Evolutionary conservation across 2,888 invertebrate genomes (phyloP).

Genomic region (Trypoxylon attenuatum): DNA sequence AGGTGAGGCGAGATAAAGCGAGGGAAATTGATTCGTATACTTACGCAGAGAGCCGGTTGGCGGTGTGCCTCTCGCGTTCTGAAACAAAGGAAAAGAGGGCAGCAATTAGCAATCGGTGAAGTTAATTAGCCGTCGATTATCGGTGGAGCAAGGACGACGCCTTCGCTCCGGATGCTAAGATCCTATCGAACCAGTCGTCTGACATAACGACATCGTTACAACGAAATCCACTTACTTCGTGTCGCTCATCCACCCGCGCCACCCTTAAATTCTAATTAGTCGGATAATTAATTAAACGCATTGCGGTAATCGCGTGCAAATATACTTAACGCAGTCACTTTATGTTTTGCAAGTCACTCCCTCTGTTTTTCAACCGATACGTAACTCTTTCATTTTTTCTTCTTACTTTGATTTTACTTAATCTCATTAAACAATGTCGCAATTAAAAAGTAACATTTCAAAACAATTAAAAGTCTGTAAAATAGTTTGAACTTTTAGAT

Average conservation of each 20-base stretch:
- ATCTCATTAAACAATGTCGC: too few species aligned
- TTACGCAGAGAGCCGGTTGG: conserved; percentile 76
- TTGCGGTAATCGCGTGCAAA: neutral
- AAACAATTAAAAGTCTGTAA: too few species aligned
- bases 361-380: conserved; percentile 9
- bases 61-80: conserved; percentile 76
- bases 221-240: conserved; percentile 8
- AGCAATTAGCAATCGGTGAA: conserved; percentile 20
- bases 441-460: too few species aligned
- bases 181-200: neutral
- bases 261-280: neutral
- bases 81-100: conserved; percentile 71
- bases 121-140: conserved; percentile 37
- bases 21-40: conserved; percentile 62
- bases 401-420: too few species aligned
- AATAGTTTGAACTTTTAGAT: too few species aligned
- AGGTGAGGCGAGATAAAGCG: neutral
- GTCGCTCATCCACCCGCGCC: too few species aligned
- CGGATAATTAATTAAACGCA: neutral
- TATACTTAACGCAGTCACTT: neutral
- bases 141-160: conserved; percentile 20
- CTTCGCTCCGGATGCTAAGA: neutral
- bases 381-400: conserved; percentile 22
- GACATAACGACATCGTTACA: conserved; percentile 14
- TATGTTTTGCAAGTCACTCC: too few species aligned